Conservation (phyloP, 2,113 vertebrate species). For the Plecotus auritus region DNA sequence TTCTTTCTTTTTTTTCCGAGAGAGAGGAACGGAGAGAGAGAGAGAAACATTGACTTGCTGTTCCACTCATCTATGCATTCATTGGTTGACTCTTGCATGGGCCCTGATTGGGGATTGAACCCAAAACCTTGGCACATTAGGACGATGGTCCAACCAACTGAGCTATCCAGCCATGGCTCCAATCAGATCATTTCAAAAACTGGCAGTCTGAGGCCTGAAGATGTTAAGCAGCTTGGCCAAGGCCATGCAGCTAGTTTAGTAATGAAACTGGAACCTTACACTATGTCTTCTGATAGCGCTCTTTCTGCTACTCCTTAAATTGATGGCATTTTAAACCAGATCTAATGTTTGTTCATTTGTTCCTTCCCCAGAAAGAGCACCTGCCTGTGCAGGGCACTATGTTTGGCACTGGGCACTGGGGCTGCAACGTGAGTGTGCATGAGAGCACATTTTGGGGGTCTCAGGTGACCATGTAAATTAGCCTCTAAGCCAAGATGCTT, state of each 20-base stretch:
- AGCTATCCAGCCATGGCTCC: not conserved
- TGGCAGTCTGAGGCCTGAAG: not conserved
- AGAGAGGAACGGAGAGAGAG: too few relatives aligned
- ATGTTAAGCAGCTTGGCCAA: not conserved
- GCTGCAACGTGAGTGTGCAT: not conserved
- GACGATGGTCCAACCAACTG: not conserved
- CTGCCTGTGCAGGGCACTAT: not conserved
- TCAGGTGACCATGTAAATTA: not conserved
- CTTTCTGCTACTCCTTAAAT: not conserved
- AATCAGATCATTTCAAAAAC: not conserved
- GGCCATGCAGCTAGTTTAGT: slow-evolving; percentile 14
- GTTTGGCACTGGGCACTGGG: not conserved
- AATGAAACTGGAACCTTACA: slow-evolving; percentile 18
- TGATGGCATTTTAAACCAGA: not conserved
- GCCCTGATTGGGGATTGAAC: not conserved
- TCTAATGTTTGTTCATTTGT: not conserved
- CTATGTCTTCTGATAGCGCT: not conserved
- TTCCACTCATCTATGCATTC: not conserved
- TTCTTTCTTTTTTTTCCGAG: too few relatives aligned
- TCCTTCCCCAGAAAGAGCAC: not conserved
- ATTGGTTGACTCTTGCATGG: not conserved
- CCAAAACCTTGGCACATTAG: not conserved
- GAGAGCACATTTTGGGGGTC: not conserved
- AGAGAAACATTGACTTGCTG: not conserved
- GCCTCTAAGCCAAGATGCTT: not conserved